Base-by-base conservation (phyloP, 2,888 invertebrate species). In the Lydus trimaculatus region DNA sequence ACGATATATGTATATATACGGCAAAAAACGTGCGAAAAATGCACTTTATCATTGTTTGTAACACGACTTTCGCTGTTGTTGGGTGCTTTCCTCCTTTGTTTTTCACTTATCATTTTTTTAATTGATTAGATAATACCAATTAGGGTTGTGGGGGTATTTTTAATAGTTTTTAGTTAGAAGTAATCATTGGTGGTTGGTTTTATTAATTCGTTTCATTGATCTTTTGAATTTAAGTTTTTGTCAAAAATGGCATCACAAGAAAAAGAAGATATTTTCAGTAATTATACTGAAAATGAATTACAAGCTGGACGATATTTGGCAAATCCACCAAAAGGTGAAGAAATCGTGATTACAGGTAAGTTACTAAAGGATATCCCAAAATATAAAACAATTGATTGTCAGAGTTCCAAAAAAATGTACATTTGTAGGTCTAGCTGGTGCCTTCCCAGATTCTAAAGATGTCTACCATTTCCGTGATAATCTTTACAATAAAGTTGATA, bases 401-500 rank as follows among this genome's bases (percentile, higher is more conserved):
- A n/a, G n/a, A n/a, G n/a, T n/a, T n/a, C n/a, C n/a, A n/a, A n/a
- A n/a, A n/a, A n/a, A n/a, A n/a, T n/a, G n/a, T n/a, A n/a, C n/a
- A n/a, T n/a, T n/a, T n/a, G n/a, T n/a, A 81, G 82, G 82, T 23
- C 48, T 92, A 13, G 87, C 93, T 0, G 93, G 93, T 0, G 87
- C 91, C 79, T 93, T 93, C 83, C 96, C 96, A 0, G 91, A 94
- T 76, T 93, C 93, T 0, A 89, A 91, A 72, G 92, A 91, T 75
- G 89, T 95, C 65, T 84, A 88, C 61, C 90, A 94, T 74, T 90
- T 95, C 58, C 86, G 89, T 79, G 86, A 91, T 64, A 91, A 91
- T 78, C 87, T 96, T 17, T 89, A 91, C 77, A 91, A 91, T 80
- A 93, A 93, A 84, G 89, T 93, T 74, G 96, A 97, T 80, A 90